Conservation (phyloP, 2,797 vertebrate species). For the Vipera ursinii region DNA sequence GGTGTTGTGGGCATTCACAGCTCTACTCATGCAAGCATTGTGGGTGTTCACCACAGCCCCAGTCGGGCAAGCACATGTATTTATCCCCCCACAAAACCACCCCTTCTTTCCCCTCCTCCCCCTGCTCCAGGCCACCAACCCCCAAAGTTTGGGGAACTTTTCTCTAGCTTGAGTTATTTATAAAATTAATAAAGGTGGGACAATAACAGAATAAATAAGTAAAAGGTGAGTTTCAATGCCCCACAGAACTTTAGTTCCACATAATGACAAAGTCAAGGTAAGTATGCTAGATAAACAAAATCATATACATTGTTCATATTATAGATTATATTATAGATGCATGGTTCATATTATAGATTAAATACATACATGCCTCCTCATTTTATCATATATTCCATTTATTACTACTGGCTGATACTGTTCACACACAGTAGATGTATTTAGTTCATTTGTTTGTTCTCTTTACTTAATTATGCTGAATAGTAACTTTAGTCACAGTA, state of each 20-base stretch:
- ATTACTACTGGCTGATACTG: neutral
- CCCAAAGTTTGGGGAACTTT: too few relatives aligned
- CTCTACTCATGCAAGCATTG: too few relatives aligned
- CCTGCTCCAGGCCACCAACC: too few relatives aligned
- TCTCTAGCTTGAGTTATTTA: too few relatives aligned
- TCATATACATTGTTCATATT: neutral
- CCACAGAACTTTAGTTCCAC: neutral
- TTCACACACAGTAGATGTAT: neutral
- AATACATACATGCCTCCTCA: neutral
- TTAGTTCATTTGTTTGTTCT: neutral
- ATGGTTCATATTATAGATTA: neutral
- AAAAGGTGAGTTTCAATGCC: neutral
- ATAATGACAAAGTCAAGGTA: neutral
- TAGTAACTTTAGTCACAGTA: neutral
- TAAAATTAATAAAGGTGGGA: too few relatives aligned
- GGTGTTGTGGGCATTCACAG: too few relatives aligned
- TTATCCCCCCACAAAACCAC: too few relatives aligned
- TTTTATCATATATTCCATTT: neutral
- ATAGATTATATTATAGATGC: neutral
- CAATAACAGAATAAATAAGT: too few relatives aligned
- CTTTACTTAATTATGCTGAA: neutral
- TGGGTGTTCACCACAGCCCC: too few relatives aligned
- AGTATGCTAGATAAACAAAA: neutral
- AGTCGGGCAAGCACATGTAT: too few relatives aligned
- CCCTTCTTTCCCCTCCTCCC: too few relatives aligned